phyloP scores from a whole-genome alignment of 2,888 invertebrate species.

The Eristalinus sepulchralis region DNA sequence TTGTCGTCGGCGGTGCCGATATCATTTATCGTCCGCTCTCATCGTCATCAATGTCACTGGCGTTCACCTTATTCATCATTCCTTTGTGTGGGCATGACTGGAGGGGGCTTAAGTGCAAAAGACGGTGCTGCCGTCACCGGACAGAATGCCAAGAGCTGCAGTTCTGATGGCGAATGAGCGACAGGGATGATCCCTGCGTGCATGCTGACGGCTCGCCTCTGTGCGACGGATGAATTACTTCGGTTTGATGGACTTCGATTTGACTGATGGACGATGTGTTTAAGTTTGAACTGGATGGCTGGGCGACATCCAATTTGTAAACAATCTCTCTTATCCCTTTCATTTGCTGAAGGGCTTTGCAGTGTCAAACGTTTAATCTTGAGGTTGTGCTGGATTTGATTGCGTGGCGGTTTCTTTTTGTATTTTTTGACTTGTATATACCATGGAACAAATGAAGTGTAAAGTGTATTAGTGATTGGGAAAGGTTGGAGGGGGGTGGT shows the following conservation, averaged over 20 bases:
- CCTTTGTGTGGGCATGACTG: conserved; percentile 60
- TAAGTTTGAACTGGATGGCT: background rate
- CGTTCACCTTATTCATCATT: conserved; percentile 66
- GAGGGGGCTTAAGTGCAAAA: conserved; percentile 15
- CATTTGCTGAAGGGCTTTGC: background rate
- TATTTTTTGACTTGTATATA: background rate
- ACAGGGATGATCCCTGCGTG: conserved; percentile 30
- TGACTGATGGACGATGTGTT: background rate
- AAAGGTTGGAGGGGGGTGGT: background rate
- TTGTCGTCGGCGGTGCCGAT: conserved; percentile 3
- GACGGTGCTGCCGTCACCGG: conserved; percentile 3
- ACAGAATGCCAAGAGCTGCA: conserved; percentile 33
- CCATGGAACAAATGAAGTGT: background rate
- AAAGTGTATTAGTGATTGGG: background rate
- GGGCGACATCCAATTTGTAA: background rate
- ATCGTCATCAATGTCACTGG: conserved; percentile 56
- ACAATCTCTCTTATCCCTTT: background rate
- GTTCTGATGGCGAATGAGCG: conserved; percentile 10
- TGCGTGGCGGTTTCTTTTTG: background rate
- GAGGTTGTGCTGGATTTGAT: background rate
- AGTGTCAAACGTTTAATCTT: background rate
- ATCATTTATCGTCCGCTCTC: conserved; percentile 43
- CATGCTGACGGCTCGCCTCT: background rate
- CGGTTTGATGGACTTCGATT: background rate
- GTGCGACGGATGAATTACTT: background rate